Evolutionary conservation across 2,113 vertebrate species (phyloP).

Genomic region (Protobothrops flavoviridis): DNA sequence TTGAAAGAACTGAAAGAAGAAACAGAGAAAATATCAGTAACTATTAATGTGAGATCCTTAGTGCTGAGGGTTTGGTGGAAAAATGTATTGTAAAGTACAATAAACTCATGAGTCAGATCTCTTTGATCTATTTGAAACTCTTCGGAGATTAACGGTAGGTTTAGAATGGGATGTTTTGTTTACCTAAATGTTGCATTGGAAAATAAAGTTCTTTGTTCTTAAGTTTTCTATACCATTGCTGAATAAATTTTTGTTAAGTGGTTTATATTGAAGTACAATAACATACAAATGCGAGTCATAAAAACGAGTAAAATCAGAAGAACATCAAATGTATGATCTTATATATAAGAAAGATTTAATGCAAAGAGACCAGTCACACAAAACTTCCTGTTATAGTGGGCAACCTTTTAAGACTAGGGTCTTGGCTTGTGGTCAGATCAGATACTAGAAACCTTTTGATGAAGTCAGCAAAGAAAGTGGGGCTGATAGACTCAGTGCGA

Average conservation of each 20-base stretch:
- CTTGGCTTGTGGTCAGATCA: not conserved
- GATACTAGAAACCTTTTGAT: not conserved
- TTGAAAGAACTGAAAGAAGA: slow-evolving; percentile 49
- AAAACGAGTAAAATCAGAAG: not conserved
- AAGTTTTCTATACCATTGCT: not conserved
- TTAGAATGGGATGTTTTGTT: slow-evolving; percentile 4
- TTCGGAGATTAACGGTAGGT: slow-evolving; percentile 40
- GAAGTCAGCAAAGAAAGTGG: not conserved
- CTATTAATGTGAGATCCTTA: slow-evolving; percentile 57
- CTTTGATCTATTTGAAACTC: slow-evolving; percentile 59
- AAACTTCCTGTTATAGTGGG: not conserved
- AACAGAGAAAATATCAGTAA: slow-evolving; percentile 55
- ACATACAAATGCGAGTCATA: slow-evolving; percentile 26
- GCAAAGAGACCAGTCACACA: not conserved
- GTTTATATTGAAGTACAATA: slow-evolving; percentile 41
- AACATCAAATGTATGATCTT: not conserved
- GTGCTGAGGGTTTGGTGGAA: slow-evolving; percentile 43
- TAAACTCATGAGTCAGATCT: slow-evolving; percentile 63
- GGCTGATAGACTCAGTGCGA: not conserved
- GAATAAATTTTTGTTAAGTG: not conserved
- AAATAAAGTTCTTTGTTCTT: slow-evolving; percentile 49
- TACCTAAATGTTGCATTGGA: slow-evolving; percentile 48
- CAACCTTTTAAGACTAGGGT: not conserved
- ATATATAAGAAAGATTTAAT: not conserved
- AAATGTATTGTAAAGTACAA: slow-evolving; percentile 59